Evolutionary conservation across 2,113 vertebrate genomes (phyloP).

Genomic region (Hemibagrus wyckioides): DNA sequence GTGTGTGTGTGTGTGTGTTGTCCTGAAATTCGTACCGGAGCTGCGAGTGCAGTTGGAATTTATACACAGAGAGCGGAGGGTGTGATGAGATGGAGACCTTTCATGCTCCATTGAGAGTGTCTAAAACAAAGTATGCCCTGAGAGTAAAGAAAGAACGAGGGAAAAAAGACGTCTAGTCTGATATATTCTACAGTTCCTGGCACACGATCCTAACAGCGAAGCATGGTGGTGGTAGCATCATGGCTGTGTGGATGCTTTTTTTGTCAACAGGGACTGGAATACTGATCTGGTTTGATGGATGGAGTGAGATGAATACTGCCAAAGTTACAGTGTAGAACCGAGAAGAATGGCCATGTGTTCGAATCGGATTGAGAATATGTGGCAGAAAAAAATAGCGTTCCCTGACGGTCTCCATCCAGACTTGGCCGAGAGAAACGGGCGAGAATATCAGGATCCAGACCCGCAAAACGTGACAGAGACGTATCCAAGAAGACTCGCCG

Average conservation of each 20-base stretch:
- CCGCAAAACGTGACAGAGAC: background rate
- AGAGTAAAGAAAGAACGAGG: background rate
- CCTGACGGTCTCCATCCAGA: background rate
- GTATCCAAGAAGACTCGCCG: background rate
- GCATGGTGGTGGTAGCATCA: background rate
- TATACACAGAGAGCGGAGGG: background rate
- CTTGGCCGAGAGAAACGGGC: background rate
- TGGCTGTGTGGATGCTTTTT: background rate
- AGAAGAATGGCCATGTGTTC: background rate
- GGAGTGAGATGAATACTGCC: background rate
- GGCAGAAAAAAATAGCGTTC: background rate
- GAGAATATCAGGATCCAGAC: background rate
- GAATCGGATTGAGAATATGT: background rate
- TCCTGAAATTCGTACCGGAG: background rate
- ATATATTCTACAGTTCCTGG: background rate
- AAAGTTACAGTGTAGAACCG: background rate
- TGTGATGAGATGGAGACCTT: slow-evolving; percentile 12
- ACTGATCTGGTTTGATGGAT: background rate
- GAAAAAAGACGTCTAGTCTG: background rate
- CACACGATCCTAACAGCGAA: background rate
- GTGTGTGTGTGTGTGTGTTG: background rate
- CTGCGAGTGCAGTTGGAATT: background rate
- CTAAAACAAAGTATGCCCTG: slow-evolving; percentile 14
- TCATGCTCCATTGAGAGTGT: slow-evolving; percentile 29
- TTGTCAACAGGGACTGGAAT: background rate